Percentiles rank a stretch among this genome's conserved stretches.
These are phyloP conservation scores for Masticophis lateralis DNA, from an alignment of 2,797 vertebrate species.

Conservation along the genomic window DNA sequence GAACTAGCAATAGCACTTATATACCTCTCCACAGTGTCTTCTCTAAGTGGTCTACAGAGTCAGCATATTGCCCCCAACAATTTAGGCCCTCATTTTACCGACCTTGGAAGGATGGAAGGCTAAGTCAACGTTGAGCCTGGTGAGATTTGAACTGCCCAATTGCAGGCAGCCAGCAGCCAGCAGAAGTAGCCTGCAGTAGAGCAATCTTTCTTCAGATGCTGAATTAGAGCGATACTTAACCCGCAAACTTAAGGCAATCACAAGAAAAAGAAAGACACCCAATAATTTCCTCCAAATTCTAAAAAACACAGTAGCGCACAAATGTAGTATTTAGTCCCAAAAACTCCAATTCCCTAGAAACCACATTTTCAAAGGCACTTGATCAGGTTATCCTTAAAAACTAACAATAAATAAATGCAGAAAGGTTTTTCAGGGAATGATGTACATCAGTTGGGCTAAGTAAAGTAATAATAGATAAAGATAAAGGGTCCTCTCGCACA, in stretches of 20 bases:
- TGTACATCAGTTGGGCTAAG: not conserved
- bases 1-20: too few relatives aligned
- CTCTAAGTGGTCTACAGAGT: too few relatives aligned
- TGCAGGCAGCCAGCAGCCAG: too few relatives aligned
- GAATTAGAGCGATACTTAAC: not conserved
- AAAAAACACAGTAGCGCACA: not conserved
- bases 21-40: too few relatives aligned
- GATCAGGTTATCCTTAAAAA: not conserved
- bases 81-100: too few relatives aligned
- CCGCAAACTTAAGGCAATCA: not conserved
- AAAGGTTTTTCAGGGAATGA: not conserved
- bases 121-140: too few relatives aligned
- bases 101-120: too few relatives aligned
- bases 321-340: not conserved
- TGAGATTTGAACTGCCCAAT: too few relatives aligned
- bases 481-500: too few relatives aligned
- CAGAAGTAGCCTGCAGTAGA: not conserved
- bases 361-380: not conserved
- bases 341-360: not conserved
- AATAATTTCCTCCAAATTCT: not conserved
- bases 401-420: not conserved
- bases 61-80: too few relatives aligned
- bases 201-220: not conserved
- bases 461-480: not conserved
- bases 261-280: not conserved